A percentile compares a stretch with the other conserved stretches of the same genome.
Evolutionary conservation across 2,113 vertebrate species (phyloP).

Genomic region (Carassius carassius): DNA sequence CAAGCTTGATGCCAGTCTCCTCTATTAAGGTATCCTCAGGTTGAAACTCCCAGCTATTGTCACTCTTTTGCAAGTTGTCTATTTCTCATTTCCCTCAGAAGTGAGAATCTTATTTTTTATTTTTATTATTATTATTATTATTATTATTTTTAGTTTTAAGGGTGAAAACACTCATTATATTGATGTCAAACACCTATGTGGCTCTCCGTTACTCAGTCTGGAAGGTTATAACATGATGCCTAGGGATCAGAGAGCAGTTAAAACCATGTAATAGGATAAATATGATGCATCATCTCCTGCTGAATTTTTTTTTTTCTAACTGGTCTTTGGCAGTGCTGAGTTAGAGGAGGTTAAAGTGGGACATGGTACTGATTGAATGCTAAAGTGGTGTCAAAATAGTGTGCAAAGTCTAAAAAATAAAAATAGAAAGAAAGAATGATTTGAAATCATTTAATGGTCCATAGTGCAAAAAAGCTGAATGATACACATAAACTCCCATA

Average conservation of each 20-base stretch:
- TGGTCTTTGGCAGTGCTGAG: background rate
- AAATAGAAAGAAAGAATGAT: no score
- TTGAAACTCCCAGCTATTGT: constrained; percentile 15
- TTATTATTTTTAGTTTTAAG: no score
- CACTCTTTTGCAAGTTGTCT: background rate
- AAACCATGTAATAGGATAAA: constrained; percentile 18
- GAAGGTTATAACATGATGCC: constrained; percentile 22
- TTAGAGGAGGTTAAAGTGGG: background rate
- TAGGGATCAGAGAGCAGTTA: constrained; percentile 8
- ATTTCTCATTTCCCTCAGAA: no score
- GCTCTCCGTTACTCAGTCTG: constrained; percentile 6
- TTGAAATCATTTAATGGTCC: no score
- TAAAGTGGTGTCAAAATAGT: background rate
- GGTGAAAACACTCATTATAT: background rate
- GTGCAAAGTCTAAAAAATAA: background rate
- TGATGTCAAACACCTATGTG: constrained; percentile 21
- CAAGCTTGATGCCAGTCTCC: background rate
- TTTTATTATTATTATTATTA: no score
- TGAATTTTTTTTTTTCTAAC: background rate
- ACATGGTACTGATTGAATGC: background rate
- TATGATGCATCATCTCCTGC: background rate
- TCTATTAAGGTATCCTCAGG: background rate
- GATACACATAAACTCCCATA: no score
- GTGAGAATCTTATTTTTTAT: no score
- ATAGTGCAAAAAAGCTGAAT: no score